Evolutionary conservation across 2,113 vertebrate genomes (phyloP), one percentile per base, ranked within the genome.

Genomic region (Otus sunia): DNA sequence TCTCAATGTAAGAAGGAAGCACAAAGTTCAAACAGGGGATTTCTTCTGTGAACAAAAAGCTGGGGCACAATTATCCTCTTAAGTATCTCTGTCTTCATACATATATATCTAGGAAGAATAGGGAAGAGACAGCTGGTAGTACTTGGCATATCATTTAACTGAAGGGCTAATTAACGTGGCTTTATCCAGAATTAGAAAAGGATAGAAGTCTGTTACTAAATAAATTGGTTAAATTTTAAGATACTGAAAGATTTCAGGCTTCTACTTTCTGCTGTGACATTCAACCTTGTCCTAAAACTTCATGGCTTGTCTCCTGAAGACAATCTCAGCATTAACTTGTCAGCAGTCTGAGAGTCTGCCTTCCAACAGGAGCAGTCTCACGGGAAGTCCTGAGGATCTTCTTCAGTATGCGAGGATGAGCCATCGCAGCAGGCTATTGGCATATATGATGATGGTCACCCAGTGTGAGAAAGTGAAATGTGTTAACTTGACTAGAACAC

Each of bases 21-120:
- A 83, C 62, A 75, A 75, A 91, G 34, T 39, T 85, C 34, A 71
- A 29, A 41, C 12, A 53, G 63, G 12, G 23, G 19, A 87, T 69
- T 88, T 92, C 43, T 82, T 80, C 83, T 58, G 50, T 50, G 80
- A 79, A 43, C 30, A 80, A 32, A 76, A 59, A 86, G 13, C 43
- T 9, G 8, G 71, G 12, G 11, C 84, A 39, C 37, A 71, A 10
- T 90, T 79, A 26, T 30, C 56, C 23, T 64, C 69, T 74, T 59
- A 50, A 85, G 9, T 26, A 39, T 55, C 37, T 86, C 52, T 89
- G 27, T 49, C 68, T 97, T 69, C 63, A 37, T 25, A 15, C 14
- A 27, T 30, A 27, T 29, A 30, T 56, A 59, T 47, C 41, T 80
- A 16, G 59, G 49, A 62, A 45, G 45, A 92, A 43, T 4, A 64